phyloP scores from a whole-genome alignment of 2,113 vertebrate genomes.

The Amphiprion percula region DNA sequence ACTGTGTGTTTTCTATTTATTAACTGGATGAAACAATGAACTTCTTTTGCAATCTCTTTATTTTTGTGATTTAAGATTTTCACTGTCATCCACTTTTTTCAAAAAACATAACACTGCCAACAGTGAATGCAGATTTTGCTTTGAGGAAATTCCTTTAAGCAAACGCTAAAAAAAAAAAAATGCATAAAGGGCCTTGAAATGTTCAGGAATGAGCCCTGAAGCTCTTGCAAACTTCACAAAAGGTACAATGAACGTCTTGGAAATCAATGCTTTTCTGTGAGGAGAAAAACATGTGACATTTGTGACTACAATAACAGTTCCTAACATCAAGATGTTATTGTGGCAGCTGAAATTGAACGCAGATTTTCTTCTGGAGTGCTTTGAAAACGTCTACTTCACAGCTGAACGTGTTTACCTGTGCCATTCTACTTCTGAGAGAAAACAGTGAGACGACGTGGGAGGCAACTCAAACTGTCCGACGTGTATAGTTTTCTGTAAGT shows the following conservation, averaged over 20 bases:
- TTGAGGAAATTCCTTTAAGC: background rate
- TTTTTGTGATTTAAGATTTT: background rate
- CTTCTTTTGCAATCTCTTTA: background rate
- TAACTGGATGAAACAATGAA: background rate
- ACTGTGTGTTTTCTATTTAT: background rate
- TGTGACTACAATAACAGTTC: conserved; percentile 16
- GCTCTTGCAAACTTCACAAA: background rate
- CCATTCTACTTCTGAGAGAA: conserved; percentile 37
- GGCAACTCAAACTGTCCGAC: conserved; percentile 36
- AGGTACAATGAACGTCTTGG: background rate
- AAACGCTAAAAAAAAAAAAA: background rate
- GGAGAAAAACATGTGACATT: background rate
- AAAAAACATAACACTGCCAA: background rate
- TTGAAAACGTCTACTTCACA: conserved; percentile 10
- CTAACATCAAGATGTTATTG: conserved; percentile 3
- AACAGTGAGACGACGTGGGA: conserved; percentile 56
- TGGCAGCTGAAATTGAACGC: background rate
- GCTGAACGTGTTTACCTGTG: conserved; percentile 25
- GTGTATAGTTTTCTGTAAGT: conserved; percentile 46
- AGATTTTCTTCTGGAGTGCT: conserved; percentile 27
- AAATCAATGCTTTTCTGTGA: background rate
- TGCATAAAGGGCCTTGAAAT: background rate
- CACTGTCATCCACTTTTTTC: background rate
- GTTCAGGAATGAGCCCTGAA: background rate
- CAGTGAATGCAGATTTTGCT: background rate